Conservation (phyloP, 2,113 vertebrate species). For the Grammomys dolichurus region DNA sequence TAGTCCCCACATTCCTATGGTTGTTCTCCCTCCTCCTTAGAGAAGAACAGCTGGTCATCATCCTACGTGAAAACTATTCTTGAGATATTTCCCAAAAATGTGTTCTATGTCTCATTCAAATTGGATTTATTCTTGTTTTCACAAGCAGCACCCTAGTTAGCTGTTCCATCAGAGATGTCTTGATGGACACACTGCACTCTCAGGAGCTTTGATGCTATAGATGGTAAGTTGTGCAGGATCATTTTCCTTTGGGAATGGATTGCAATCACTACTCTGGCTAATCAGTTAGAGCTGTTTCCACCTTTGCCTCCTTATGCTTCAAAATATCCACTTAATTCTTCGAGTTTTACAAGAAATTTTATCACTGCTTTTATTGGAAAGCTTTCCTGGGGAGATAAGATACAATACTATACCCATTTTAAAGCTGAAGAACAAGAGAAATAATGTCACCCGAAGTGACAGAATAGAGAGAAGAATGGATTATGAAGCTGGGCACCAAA, state of each 20-base stretch:
- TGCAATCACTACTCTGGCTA: neutral
- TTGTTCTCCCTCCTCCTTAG: neutral
- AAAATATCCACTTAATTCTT: neutral
- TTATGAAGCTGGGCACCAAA: neutral
- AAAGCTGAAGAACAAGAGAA: neutral
- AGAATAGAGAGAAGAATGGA: neutral
- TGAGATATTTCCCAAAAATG: slow-evolving; percentile 81
- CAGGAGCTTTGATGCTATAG: neutral
- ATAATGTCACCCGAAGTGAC: rapidly evolving
- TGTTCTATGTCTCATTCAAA: slow-evolving; percentile 78
- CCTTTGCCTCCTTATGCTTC: neutral
- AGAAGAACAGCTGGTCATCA: slow-evolving; percentile 81
- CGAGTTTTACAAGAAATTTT: neutral
- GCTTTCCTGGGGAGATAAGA: neutral
- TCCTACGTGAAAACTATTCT: slow-evolving; percentile 83
- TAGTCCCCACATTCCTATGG: neutral
- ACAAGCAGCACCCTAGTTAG: slow-evolving; percentile 76
- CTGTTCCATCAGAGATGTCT: slow-evolving; percentile 46
- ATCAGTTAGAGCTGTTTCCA: neutral
- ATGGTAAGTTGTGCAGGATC: neutral
- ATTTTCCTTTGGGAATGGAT: neutral
- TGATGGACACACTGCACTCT: neutral
- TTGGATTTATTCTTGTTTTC: slow-evolving; percentile 77
- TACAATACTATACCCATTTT: neutral
- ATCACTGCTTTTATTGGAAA: neutral